Conservation (phyloP, 1,140 invertebrate species). For the Triops cancriformis region DNA sequence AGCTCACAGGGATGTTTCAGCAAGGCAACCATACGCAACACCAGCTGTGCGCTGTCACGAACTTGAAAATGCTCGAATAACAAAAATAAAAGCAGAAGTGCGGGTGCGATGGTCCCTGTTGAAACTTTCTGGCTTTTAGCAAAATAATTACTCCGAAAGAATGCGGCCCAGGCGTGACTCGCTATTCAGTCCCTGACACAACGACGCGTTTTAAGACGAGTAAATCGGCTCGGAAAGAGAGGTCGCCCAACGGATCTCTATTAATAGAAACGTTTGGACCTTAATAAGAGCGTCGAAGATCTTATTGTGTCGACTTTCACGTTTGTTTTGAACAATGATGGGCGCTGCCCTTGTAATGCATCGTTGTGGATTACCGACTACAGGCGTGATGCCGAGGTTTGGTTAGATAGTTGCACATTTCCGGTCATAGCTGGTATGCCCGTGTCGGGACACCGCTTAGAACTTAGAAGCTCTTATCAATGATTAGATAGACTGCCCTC, state of each 20-base stretch:
- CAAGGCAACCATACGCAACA: slow-evolving; percentile 2
- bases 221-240: not conserved
- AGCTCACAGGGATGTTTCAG: not conserved
- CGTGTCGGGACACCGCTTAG: not conserved
- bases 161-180: not conserved
- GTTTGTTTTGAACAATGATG: not conserved
- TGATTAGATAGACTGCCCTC: not conserved
- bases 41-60: slow-evolving; percentile 2
- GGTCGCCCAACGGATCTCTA: not conserved
- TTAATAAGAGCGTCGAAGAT: too few species aligned
- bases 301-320: not conserved
- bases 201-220: too few species aligned
- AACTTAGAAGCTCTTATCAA: not conserved
- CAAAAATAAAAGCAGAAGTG: not conserved
- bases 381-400: not conserved
- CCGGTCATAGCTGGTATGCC: not conserved
- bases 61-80: slow-evolving; percentile 1
- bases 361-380: not conserved
- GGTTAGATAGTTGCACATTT: not conserved
- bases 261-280: not conserved
- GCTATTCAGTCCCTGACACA: too few species aligned
- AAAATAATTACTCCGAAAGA: not conserved
- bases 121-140: not conserved
- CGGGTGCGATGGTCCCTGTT: not conserved
- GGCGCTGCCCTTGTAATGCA: not conserved